Base-by-base conservation (phyloP, 2,113 vertebrate genomes). In the Himantopus leucocephalus region DNA sequence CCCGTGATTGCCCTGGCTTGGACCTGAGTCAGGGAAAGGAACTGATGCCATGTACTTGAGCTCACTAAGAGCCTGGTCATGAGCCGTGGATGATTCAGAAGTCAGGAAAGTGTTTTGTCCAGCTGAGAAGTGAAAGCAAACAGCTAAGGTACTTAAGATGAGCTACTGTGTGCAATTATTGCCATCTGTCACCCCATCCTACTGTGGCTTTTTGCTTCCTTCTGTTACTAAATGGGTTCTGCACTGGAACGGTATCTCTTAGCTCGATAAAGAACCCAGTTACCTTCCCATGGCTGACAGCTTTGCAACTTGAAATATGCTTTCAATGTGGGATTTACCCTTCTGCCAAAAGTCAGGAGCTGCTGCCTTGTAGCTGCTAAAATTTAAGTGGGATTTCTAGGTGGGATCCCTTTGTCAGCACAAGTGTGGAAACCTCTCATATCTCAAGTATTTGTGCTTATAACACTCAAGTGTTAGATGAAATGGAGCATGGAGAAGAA, bases 341-440 rank as follows among this genome's bases (percentile, higher is more conserved):
- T 94, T 93, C 82, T 95, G 75, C 63, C 43, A 43, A 83, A 55
- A 83, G 29, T n/a, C 85, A 58, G 70, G 82, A 94, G 79, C 75
- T 66, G 39, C 71, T 90, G 83, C 59, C 13, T 5, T 80, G 53
- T 88, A 84, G 64, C 62, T 72, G 70, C 76, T 94, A 64, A 94
- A 94, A 87, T 92, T 72, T 89, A 90, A 88, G 77, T 94, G 71
- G 89, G 71, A 88, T 96, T 96, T 95, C 86, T 84, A 84, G 88
- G 50, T 81, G 67, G 59, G 63, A 89, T 91, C 59, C 60, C 55
- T 92, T 91, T 88, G 84, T 94, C 30, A 76, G 71, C 3, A 2
- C 43, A 55, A 72, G 37, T 48, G 50, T 75, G 53, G 80, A 92
- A 97, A 91, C 77, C 84, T 94, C 76, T 96, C 52, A 79, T 35